Conservation (phyloP, 2,888 invertebrate genomes). For the Phasia obesa region DNA sequence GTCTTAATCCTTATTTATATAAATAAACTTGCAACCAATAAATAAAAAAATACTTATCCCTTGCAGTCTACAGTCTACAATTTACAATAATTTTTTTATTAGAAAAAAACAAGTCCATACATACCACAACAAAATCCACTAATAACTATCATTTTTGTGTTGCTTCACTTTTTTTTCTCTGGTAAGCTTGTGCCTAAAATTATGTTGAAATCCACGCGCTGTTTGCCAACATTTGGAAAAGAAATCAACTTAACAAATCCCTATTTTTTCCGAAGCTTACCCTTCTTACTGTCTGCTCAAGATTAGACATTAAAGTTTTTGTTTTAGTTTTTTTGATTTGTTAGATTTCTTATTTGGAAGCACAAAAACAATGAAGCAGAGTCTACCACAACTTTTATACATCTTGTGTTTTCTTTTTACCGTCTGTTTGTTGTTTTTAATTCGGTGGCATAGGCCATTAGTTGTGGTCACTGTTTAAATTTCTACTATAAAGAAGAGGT, state of each 20-base stretch:
- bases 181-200: constrained; percentile 50
- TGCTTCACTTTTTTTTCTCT: constrained; percentile 4
- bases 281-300: constrained; percentile 34
- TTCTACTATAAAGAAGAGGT: constrained; percentile 20
- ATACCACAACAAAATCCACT: constrained; percentile 22
- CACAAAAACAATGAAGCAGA: constrained; percentile 35
- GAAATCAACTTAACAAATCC: constrained; percentile 30
- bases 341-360: constrained; percentile 61
- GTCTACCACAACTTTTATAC: constrained; percentile 38
- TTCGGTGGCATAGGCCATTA: constrained; percentile 82
- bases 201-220: constrained; percentile 16
- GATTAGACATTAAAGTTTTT: constrained; percentile 57
- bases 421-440: constrained; percentile 57
- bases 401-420: constrained; percentile 18
- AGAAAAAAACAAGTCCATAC: no score
- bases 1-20: no score
- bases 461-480: constrained; percentile 78
- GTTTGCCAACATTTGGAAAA: constrained; percentile 22
- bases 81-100: no score
- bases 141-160: constrained; percentile 57
- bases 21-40: no score
- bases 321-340: constrained; percentile 11
- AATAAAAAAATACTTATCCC: no score
- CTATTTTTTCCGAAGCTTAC: constrained; percentile 18
- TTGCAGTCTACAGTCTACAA: no score